Evolutionary conservation across 35 echinoderm and acorn worm species (phyloP).

Genomic region (Diadema setosum): DNA sequence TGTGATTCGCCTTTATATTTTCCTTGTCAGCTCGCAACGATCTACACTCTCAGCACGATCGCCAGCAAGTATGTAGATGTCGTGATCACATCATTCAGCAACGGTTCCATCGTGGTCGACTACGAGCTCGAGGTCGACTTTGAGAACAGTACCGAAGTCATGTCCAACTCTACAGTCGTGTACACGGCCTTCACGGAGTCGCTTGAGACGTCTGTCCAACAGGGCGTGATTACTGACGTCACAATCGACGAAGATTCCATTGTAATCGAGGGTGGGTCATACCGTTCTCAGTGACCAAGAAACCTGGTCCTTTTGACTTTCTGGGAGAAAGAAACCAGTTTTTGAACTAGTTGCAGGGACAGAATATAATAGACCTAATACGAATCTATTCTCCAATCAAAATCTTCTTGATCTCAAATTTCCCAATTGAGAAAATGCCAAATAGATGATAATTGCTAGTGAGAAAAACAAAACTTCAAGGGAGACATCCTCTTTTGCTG

Average conservation of each 20-base stretch:
- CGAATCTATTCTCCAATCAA: no score
- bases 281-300: no score
- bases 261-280: not conserved
- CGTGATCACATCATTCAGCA: slow-evolving; percentile 4
- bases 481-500: no score
- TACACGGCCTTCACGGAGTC: slow-evolving; percentile 18
- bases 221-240: not conserved
- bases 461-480: no score
- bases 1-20: not conserved
- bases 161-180: not conserved
- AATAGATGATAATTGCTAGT: no score
- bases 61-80: not conserved
- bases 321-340: no score
- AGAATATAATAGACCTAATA: no score
- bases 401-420: no score
- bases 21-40: slow-evolving; percentile 21
- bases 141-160: not conserved
- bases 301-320: no score
- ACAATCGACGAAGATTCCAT: slow-evolving; percentile 21
- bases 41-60: not conserved
- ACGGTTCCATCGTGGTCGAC: slow-evolving; percentile 54
- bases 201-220: not conserved
- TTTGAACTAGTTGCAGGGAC: no score
- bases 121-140: not conserved
- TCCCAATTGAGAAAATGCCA: no score